Base-by-base conservation (phyloP, 2,888 invertebrate species). In the Cenopis cana region DNA sequence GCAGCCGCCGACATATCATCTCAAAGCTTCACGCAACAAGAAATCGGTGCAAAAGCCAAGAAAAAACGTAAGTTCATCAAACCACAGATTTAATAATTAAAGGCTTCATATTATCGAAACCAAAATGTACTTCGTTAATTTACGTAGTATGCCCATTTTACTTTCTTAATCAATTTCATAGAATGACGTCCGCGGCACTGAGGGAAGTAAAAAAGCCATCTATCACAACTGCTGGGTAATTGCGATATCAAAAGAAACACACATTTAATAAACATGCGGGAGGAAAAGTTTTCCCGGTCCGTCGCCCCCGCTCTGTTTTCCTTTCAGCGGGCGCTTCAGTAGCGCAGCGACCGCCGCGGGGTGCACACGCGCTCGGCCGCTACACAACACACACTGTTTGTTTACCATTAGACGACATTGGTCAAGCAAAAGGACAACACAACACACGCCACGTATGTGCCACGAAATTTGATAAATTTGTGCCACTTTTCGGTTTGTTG, bases 291-390 rank as follows among this genome's bases (percentile, higher is more conserved):
- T 84, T 85, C 76, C 82, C 82, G 79, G 67, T 72, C 79, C 74
- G 60, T 79, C 79, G 76, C 78, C 77, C 76, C 78, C 77, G 77
- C 79, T 74, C 82, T 68, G 81, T 82, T 85, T 84, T 79, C 83
- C 78, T 75, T 74, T 73, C 80, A 75, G 75, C 71, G 71, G 54
- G 70, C 73, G 73, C 75, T 72, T 75, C 85, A 92, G 92, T 92
- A 87, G 85, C 84, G 87, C 86, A 84, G 79, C 87, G 83, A 80
- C 84, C 87, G 89, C 82, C 88, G 90, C 86, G 86, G 75, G 79
- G 86, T 85, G 82, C 79, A 81, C 82, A 78, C 83, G 84, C 80
- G 76, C 78, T 74, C 77, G 78, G 74, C 76, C 76, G 82, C 80
- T 78, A 79, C 79, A 76, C 80, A 77, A 82, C 74, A 81, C 79